Conservation (phyloP, 2,113 vertebrate genomes). For the Cygnus buccinator region DNA sequence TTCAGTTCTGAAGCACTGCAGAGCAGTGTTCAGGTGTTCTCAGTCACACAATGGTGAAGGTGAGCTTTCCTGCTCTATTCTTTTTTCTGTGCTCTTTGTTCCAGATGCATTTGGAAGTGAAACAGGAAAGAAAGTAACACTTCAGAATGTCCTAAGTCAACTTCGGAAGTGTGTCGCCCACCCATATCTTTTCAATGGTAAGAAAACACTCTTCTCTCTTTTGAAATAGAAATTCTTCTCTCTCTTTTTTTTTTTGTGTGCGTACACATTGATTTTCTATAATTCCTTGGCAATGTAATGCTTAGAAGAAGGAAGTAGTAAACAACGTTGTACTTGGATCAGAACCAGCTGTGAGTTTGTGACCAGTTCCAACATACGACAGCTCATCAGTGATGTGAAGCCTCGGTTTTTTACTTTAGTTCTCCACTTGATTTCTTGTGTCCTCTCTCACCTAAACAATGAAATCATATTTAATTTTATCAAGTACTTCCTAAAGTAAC, state of each 20-base stretch:
- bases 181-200: conserved; percentile 92
- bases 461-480: not conserved
- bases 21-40: not conserved
- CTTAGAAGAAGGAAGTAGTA: not conserved
- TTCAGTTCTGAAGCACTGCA: not conserved
- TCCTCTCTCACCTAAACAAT: not conserved
- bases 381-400: not conserved
- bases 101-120: conserved; percentile 88
- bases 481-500: not conserved
- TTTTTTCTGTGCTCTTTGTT: conserved; percentile 28
- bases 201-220: conserved; percentile 16
- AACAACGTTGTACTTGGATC: not conserved
- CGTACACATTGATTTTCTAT: not conserved
- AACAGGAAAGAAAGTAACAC: conserved; percentile 79
- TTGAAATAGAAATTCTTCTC: not conserved
- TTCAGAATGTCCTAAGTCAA: conserved; percentile 90
- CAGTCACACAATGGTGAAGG: not conserved
- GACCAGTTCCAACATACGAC: not conserved
- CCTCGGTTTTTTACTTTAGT: not conserved
- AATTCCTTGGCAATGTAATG: not conserved
- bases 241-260: not conserved
- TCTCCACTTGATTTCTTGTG: not conserved
- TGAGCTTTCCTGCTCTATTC: not conserved
- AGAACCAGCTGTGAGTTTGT: not conserved
- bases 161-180: conserved; percentile 93